A percentile compares a stretch with the other conserved stretches of the same genome.
These are phyloP conservation scores for Lasiommata megera DNA, from an alignment of 2,888 invertebrate genomes.

Conservation along the genomic window DNA sequence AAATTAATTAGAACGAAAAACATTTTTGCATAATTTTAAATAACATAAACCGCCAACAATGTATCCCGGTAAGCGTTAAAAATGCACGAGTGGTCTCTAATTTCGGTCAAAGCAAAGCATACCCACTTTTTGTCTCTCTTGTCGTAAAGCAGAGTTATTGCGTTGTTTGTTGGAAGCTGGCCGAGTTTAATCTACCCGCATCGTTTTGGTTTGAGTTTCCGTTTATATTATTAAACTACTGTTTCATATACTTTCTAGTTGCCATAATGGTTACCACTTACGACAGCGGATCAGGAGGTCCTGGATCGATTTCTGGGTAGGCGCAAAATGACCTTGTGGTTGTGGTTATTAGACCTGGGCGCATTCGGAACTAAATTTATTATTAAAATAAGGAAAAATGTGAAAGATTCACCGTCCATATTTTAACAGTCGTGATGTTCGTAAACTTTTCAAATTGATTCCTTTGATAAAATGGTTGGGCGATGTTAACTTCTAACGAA, in stretches of 20 bases:
- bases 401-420: too few relatives aligned
- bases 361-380: too few relatives aligned
- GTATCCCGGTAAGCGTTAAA: constrained; percentile 20
- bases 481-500: neutral
- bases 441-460: neutral
- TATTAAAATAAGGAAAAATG: too few relatives aligned
- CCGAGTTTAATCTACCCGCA: constrained; percentile 31
- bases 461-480: neutral
- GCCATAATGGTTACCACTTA: too few relatives aligned
- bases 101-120: constrained; percentile 30
- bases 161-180: constrained; percentile 22
- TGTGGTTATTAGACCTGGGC: too few relatives aligned
- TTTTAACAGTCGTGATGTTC: neutral
- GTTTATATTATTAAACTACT: constrained; percentile 16
- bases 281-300: too few relatives aligned
- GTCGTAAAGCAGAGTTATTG: constrained; percentile 10
- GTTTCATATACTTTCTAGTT: too few relatives aligned
- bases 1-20: neutral
- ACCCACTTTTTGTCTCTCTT: constrained; percentile 20
- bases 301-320: too few relatives aligned
- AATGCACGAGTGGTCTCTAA: constrained; percentile 17
- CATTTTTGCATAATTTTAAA: constrained; percentile 3
- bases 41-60: constrained; percentile 18
- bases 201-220: constrained; percentile 21
- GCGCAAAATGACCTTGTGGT: too few relatives aligned